phyloP scores from a whole-genome alignment of 1,140 invertebrate species.

The Aricia agestis region DNA sequence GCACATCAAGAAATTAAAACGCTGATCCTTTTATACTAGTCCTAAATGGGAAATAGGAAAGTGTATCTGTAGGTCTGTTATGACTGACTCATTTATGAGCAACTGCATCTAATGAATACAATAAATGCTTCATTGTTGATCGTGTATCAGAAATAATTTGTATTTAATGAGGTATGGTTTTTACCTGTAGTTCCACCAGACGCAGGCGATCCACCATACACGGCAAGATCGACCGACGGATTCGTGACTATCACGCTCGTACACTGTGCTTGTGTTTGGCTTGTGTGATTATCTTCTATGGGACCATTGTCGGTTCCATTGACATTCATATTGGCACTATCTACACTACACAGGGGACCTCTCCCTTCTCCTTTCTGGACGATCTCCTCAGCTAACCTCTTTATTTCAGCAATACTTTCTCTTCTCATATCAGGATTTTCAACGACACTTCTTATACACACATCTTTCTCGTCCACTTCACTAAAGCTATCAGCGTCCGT shows the following conservation, averaged over 20 bases:
- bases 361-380: conserved; percentile 63
- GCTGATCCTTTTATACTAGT: too few species aligned
- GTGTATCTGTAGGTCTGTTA: too few species aligned
- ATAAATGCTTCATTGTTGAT: too few species aligned
- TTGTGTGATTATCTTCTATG: conserved; percentile 39
- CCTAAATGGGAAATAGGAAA: too few species aligned
- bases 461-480: conserved; percentile 53
- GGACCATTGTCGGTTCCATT: conserved; percentile 57
- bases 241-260: conserved; percentile 82
- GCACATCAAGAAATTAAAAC: not conserved
- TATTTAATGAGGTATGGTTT: not conserved
- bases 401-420: conserved; percentile 70
- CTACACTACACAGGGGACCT: conserved; percentile 58
- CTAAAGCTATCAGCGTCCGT: conserved; percentile 56
- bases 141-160: not conserved
- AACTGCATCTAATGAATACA: too few species aligned
- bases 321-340: conserved; percentile 58
- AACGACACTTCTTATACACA: conserved; percentile 62
- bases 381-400: conserved; percentile 68
- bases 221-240: conserved; percentile 79
- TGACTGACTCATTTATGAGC: too few species aligned
- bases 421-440: conserved; percentile 65
- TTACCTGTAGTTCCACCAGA: conserved; percentile 63
- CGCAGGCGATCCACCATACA: conserved; percentile 54
- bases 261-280: conserved; percentile 46